Evolutionary conservation across 2,113 vertebrate genomes (phyloP).

Genomic region (Lampris megalopsis): DNA sequence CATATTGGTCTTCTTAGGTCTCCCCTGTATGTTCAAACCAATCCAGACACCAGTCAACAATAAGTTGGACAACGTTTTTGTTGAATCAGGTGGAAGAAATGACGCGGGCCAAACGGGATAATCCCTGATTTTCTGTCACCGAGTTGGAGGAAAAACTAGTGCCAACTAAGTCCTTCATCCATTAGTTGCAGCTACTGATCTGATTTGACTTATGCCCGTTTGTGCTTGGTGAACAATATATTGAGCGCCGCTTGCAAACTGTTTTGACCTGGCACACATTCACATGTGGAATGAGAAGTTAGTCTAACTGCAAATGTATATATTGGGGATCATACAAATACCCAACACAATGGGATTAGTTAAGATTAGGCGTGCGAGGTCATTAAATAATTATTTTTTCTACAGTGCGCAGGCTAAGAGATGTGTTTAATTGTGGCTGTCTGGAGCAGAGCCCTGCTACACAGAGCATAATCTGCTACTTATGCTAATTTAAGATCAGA

Average conservation of each 20-base stretch:
- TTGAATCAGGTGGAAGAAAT: no score
- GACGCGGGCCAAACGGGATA: no score
- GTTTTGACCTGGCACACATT: not conserved
- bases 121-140: no score
- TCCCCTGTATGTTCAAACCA: no score
- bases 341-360: conserved; percentile 15
- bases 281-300: not conserved
- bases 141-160: not conserved
- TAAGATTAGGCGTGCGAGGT: conserved; percentile 35
- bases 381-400: conserved; percentile 74
- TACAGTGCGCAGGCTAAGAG: conserved; percentile 57
- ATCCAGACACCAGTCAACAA: no score
- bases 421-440: conserved; percentile 62
- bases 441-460: conserved; percentile 44
- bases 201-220: not conserved
- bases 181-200: not conserved
- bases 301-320: not conserved
- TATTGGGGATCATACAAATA: not conserved
- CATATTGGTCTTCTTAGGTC: no score
- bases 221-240: not conserved
- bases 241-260: not conserved
- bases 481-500: conserved; percentile 70
- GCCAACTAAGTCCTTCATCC: not conserved
- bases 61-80: no score
- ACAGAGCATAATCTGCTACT: conserved; percentile 64